Evolutionary conservation across 2,113 vertebrate genomes (phyloP), one percentile per base, ranked within the genome.

Genomic region (Aix galericulata): DNA sequence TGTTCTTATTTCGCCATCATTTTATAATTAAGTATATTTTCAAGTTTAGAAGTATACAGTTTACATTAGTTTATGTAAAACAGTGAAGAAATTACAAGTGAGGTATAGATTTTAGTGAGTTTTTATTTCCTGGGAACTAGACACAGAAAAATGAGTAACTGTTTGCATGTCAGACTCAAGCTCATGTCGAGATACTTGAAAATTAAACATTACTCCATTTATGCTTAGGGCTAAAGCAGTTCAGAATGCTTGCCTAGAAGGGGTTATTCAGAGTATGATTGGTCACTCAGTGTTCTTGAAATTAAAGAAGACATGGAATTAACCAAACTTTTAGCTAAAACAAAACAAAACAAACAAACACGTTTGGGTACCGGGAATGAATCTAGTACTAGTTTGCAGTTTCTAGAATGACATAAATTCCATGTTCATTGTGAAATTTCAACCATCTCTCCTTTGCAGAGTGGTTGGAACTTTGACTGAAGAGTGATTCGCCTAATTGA

Each of bases 1-100:
- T 97, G 88, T 94, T 97, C 71, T 91, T 96, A 48, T 93, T 95
- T 98, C 83, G 91, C 52, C 84, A 86, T 96, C 76, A 71, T 96
- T 97, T 96, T 95, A 73, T 96, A 94, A 48, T 87, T 96, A 93
- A 82, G 56, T 91, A 22, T 95, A 94, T 95, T 95, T 95, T 69
- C 93, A 74, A 96, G 89, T 85, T 83, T 88, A 97, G 88, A 89
- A 93, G 38, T 96, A 64, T 40, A 90, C 73, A 68, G 96, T 97
- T 98, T 97, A 97, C 95, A 95, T 87, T 95, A 64, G 85, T 44
- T 94, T 93, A 62, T 88, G 29, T 69, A 95, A 89, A 94, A 66
- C 83, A 86, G 31, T 96, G 96, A 95, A 95, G 91, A 96, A 95
- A 78, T 67, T 94, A 55, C 42, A 93, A 88, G 53, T 95, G 62